phyloP scores from a whole-genome alignment of 2,888 invertebrate species.

The Tetrapedia diversipes region DNA sequence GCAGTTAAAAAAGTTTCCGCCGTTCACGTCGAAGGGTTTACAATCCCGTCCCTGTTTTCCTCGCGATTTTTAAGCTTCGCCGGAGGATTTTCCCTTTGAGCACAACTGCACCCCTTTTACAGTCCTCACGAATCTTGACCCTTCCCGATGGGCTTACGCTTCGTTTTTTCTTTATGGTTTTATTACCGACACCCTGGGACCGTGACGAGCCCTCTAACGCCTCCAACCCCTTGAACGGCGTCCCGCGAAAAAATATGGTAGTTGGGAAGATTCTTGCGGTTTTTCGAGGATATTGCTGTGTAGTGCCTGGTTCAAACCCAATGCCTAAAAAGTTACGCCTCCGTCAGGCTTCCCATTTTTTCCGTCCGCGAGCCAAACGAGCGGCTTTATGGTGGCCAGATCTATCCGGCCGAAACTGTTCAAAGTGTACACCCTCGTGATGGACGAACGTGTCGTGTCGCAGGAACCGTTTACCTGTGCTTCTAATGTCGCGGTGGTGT shows the following conservation, averaged over 20 bases:
- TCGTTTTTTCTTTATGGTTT: conserved; percentile 78
- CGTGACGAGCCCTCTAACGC: conserved; percentile 42
- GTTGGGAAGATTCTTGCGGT: conserved; percentile 75
- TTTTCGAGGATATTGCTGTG: conserved; percentile 65
- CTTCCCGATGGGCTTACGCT: conserved; percentile 70
- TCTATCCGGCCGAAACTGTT: conserved; percentile 40
- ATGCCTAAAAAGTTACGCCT: conserved; percentile 50
- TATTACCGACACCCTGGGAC: conserved; percentile 63
- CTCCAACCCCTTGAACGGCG: conserved; percentile 69
- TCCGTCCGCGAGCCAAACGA: conserved; percentile 74
- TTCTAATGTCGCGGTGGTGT: conserved; percentile 9
- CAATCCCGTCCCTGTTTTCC: conserved; percentile 67
- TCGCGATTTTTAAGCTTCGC: conserved; percentile 67
- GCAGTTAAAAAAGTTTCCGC: conserved; percentile 52
- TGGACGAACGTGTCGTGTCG: conserved; percentile 16
- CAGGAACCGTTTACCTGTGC: conserved; percentile 38
- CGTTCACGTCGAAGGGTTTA: conserved; percentile 75
- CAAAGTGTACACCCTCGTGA: conserved; percentile 30
- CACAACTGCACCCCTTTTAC: conserved; percentile 76
- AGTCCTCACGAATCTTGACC: conserved; percentile 78
- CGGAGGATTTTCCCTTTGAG: conserved; percentile 63
- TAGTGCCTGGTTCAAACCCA: conserved; percentile 57
- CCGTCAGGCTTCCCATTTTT: conserved; percentile 42
- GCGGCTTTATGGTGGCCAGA: conserved; percentile 76
- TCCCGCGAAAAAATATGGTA: conserved; percentile 70